Conservation (phyloP, 1,140 invertebrate genomes). For the Drosophila sp. region DNA sequence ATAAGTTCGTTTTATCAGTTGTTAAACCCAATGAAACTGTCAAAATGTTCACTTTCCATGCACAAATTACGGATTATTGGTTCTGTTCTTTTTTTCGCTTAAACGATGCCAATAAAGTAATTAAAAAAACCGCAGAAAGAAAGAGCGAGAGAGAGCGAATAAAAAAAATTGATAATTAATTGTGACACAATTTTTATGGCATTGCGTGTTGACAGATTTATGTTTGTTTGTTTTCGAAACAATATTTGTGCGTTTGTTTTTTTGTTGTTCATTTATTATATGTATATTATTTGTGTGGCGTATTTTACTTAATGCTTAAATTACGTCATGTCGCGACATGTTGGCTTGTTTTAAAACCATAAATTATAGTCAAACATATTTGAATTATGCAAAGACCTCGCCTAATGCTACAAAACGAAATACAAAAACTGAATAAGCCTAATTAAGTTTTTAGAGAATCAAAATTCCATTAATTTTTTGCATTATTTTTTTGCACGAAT, state of each 20-base stretch:
- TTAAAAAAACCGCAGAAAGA: slow-evolving; percentile 41
- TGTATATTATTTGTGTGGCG: slow-evolving; percentile 4
- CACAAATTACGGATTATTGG: slow-evolving; percentile 7
- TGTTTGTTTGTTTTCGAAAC: slow-evolving; percentile 36
- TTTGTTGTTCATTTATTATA: slow-evolving; percentile 36
- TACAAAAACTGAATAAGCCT: slow-evolving; percentile 10
- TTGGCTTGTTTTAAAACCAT: slow-evolving; percentile 18
- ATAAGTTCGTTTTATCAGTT: slow-evolving; percentile 2
- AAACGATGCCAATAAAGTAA: slow-evolving; percentile 58
- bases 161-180: slow-evolving; percentile 56
- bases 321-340: slow-evolving; percentile 43
- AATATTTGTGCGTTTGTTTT: slow-evolving; percentile 45
- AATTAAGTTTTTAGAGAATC: slow-evolving; percentile 8
- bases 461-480: slow-evolving; percentile 11
- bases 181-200: slow-evolving; percentile 72
- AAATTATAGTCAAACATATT: slow-evolving; percentile 18
- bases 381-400: slow-evolving; percentile 20
- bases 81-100: slow-evolving; percentile 31
- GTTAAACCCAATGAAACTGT: slow-evolving; percentile 8
- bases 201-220: slow-evolving; percentile 78
- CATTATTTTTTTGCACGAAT: not conserved
- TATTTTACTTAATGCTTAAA: slow-evolving; percentile 42
- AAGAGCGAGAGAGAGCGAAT: slow-evolving; percentile 7
- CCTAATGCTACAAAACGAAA: slow-evolving; percentile 5
- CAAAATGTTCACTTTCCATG: slow-evolving; percentile 1